phyloP scores from a whole-genome alignment of 2,888 invertebrate species.

The Tetranychus truncatus region DNA sequence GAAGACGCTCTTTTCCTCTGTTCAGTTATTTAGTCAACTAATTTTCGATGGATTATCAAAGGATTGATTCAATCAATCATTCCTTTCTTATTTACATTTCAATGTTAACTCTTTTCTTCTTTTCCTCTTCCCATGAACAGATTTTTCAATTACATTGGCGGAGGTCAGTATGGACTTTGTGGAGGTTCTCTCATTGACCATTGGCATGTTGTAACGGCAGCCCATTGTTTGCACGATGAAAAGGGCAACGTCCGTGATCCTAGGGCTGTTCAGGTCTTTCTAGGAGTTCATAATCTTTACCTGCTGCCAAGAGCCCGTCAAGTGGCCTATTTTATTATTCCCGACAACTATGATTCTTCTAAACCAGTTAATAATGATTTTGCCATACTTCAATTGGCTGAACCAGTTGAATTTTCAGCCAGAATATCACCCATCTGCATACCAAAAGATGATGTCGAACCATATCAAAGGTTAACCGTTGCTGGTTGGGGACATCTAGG shows the following conservation, averaged over 20 bases:
- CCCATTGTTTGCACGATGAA: constrained; percentile 10
- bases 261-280: background rate
- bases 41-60: too few species aligned
- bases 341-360: constrained; percentile 4
- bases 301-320: constrained; percentile 4
- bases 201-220: constrained; percentile 8
- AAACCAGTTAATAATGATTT: constrained; percentile 10
- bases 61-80: too few species aligned
- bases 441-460: background rate
- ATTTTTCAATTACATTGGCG: constrained; percentile 10
- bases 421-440: constrained; percentile 6
- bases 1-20: too few species aligned
- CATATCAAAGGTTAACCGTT: constrained; percentile 6
- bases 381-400: constrained; percentile 12
- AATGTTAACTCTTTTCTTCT: background rate
- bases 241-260: constrained; percentile 4
- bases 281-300: constrained; percentile 5
- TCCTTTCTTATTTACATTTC: too few species aligned
- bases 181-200: constrained; percentile 10
- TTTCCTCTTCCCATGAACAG: background rate
- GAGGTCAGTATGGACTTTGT: constrained; percentile 9
- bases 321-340: constrained; percentile 9
- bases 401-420: constrained; percentile 9
- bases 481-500: constrained; percentile 10
- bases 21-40: too few species aligned